A percentile compares a stretch with the other conserved stretches of the same genome.
These are phyloP conservation scores for Cyanoliseus patagonus DNA, from an alignment of 2,113 vertebrate genomes.

Conservation along the genomic window DNA sequence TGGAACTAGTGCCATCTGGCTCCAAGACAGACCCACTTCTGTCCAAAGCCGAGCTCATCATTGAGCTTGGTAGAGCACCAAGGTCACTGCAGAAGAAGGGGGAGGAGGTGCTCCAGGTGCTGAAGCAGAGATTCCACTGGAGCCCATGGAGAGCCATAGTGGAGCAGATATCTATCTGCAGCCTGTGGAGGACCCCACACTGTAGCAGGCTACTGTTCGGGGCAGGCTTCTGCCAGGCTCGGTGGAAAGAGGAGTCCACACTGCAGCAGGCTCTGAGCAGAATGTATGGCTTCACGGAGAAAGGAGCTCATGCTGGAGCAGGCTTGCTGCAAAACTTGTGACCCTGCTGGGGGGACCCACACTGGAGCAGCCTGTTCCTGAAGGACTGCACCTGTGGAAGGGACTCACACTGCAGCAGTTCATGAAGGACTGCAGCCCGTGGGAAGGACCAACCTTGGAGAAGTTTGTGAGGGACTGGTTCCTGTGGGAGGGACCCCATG, in stretches of 20 bases:
- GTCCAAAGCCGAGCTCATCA: too few species aligned
- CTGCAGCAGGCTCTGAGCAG: background rate
- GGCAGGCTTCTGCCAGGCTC: background rate
- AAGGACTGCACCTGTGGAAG: background rate
- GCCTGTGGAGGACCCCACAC: too few species aligned
- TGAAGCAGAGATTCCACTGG: background rate
- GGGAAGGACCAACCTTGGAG: accelerated
- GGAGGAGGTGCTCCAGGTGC: accelerated
- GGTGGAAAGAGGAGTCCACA: background rate
- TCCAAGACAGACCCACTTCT: accelerated
- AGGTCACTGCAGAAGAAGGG: background rate
- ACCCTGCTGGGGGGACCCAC: accelerated
- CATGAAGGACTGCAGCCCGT: accelerated
- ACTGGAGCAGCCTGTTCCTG: background rate
- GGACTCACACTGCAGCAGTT: accelerated
- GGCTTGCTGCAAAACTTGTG: background rate
- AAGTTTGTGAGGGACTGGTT: background rate
- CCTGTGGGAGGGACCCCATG: accelerated
- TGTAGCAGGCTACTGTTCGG: too few species aligned
- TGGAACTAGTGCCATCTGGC: accelerated
- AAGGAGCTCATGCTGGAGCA: background rate
- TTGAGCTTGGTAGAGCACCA: accelerated
- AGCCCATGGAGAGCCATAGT: too few species aligned
- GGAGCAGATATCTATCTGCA: too few species aligned
- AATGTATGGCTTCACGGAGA: background rate